These are phyloP conservation scores for Megaceryle alcyon DNA, from an alignment of 2,797 vertebrate species.

Conservation along the genomic window DNA sequence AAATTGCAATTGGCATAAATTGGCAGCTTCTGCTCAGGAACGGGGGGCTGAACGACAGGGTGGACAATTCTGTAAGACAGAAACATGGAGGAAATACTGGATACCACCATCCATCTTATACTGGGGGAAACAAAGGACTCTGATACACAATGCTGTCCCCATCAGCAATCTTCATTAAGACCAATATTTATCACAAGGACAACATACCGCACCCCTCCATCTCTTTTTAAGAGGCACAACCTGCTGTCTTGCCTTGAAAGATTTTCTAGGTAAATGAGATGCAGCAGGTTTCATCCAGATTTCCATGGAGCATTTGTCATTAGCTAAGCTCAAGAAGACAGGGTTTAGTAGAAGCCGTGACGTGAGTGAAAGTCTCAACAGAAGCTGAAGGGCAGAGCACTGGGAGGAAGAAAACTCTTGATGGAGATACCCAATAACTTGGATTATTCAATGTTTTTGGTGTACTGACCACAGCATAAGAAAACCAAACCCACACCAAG, in stretches of 20 bases:
- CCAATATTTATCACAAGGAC: slow-evolving; percentile 52
- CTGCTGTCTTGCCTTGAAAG: slow-evolving; percentile 40
- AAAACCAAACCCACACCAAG: not conserved
- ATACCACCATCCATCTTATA: not conserved
- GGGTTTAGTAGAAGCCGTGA: slow-evolving; percentile 17
- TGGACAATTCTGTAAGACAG: not conserved
- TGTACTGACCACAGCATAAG: not conserved
- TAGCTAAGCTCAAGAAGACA: slow-evolving; percentile 35
- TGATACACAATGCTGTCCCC: not conserved
- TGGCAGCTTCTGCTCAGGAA: slow-evolving; percentile 29
- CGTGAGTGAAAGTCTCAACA: not conserved
- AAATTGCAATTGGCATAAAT: slow-evolving; percentile 30
- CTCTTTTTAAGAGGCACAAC: not conserved
- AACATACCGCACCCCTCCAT: not conserved
- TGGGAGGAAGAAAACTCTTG: not conserved
- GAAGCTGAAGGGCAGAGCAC: slow-evolving; percentile 2
- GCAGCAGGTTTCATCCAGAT: slow-evolving; percentile 67
- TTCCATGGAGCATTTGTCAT: slow-evolving; percentile 57
- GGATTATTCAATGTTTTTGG: not conserved
- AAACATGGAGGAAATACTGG: not conserved
- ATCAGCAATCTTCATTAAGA: slow-evolving; percentile 50
- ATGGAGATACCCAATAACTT: not conserved
- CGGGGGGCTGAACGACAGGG: not conserved
- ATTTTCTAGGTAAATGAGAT: slow-evolving; percentile 63
- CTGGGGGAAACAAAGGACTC: slow-evolving; percentile 39